Evolutionary conservation across 2,888 invertebrate species (phyloP), one percentile per base, ranked within the genome.

Genomic region (Theretra japonica): DNA sequence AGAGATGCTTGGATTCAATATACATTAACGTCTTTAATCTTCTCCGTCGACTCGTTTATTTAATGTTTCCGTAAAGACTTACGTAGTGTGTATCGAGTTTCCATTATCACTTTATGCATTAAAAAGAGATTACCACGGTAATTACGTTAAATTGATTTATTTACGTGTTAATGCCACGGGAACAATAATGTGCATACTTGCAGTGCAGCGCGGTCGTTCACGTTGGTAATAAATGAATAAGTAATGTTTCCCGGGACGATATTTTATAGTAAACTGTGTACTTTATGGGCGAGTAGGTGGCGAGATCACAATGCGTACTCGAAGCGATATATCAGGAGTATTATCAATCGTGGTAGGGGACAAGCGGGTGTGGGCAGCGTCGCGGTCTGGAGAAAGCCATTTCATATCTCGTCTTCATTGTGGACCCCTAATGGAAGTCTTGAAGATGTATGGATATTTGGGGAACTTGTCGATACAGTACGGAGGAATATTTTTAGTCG

Each of bases 251-350:
- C 77, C 74, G 72, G 74, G 76, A 75, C 80, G 77, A 83, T 85
- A 87, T 86, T 87, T 88, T 83, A 82, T 79, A 83, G 79, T 82
- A 85, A 87, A 87, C 85, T 84, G 83, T 80, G 82, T 82, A 83
- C 83, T 85, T 86, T 83, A 85, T 83, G 74, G 77, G 77, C 75
- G 68, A 77, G 80, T 85, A 79, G 81, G 80, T 82, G 84, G 80
- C 81, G 80, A 82, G 86, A 84, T 85, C 86, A 88, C 86, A 89
- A 87, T 87, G 82, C 83, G 82, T 77, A 83, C 82, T 83, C 75
- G 78, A 75, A 76, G 82, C 84, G 76, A 90, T 91, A 87, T 88
- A 88, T 90, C 88, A 89, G 80, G 81, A 77, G 83, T 82, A 86
- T 84, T 88, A 88, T 89, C 83, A 82, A 80, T 79, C 79, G 75